Base-by-base conservation (phyloP, 2,797 vertebrate species). In the Echeneis naucrates region DNA sequence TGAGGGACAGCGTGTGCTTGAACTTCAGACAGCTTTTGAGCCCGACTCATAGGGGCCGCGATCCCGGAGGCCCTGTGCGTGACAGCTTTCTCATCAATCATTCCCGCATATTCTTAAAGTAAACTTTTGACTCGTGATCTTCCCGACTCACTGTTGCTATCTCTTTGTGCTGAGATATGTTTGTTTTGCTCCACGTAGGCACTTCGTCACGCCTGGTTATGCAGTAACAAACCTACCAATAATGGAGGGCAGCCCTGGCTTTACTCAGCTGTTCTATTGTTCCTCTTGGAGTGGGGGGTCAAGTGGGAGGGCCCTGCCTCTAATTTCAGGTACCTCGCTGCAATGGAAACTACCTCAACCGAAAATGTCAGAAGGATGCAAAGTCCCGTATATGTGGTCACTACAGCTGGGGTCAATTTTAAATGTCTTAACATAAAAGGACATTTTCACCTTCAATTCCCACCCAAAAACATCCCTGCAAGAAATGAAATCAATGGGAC, bases 51-150 rank as follows among this genome's bases (percentile, higher is more conserved):
- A 84, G 66, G 81, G 83, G 74, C 70, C 71, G 1, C 82, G 90
- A 87, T 92, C 90, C 72, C 4, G 21, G 82, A 81, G 83, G 80
- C 86, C 85, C 85, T 79, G 54, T 62, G 3, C 38, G 69, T 89
- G 86, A 92, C 91, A 87, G 88, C 75, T 78, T 78, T 84, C 75
- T 88, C 89, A 92, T 93, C 87, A 87, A 91, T 93, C 88, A 92
- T 82, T 87, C 75, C 84, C 8, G 59, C 81, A 81, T 89, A 21
- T 80, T 88, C 82, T 78, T 75, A 66, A 84, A 84, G 87, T 87
- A 83, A 92, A 92, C 88, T 75, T 89, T 91, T 84, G 73, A 89
- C 81, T 90, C 76, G 33, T 80, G 78, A 85, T 89, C 81, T 84
- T 63, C 66, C 60, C 26, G 53, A 58, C 78, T 72, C 64, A 73